Evolutionary conservation across 2,888 invertebrate genomes (phyloP), one percentile per base, ranked within the genome.

Genomic region (Chalcis sispes): DNA sequence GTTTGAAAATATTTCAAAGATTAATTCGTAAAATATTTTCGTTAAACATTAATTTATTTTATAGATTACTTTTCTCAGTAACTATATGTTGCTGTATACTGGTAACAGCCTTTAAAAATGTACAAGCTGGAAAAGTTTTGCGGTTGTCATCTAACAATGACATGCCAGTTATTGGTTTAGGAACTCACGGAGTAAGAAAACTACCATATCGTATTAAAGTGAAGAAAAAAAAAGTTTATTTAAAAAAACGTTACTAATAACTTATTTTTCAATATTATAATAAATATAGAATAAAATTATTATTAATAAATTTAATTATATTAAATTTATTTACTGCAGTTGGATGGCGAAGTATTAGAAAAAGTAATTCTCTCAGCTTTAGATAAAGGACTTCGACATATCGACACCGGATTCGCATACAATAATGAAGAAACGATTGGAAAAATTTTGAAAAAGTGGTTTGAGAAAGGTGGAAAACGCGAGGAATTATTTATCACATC

Each of bases 331-430:
- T 46, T 18, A 46, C 29, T 1, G n/a, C 40, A 72, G 72, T 46
- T 62, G 25, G 15, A 56, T 1, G 2, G 18, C 1, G 91, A 92
- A 78, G 92, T 93, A 79, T 90, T 94, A 29, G 92, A 93, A 85
- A 86, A 88, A 8, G 92, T 92, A 2, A 91, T 95, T 0, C 89
- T 90, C 62, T 89, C 90, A 65, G 95, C 95, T 23, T 87, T 95
- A 74, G 91, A 94, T 61, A 88, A 90, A 77, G 95, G 95, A 32
- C 95, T 95, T 83, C 91, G 93, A 79, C 94, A 94, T 80, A 93
- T 94, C 80, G 95, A 95, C 85, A 95, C 95, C 5, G 95, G 95
- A 20, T 93, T 93, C 84, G 93, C 93, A 88, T 95, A 95, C 83
- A 92, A 92, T 79, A 95, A 95, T 81, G 95, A 95, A 88, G 93